These are phyloP conservation scores for Amia ocellicauda DNA, from an alignment of 2,113 vertebrate genomes.

Conservation along the genomic window DNA sequence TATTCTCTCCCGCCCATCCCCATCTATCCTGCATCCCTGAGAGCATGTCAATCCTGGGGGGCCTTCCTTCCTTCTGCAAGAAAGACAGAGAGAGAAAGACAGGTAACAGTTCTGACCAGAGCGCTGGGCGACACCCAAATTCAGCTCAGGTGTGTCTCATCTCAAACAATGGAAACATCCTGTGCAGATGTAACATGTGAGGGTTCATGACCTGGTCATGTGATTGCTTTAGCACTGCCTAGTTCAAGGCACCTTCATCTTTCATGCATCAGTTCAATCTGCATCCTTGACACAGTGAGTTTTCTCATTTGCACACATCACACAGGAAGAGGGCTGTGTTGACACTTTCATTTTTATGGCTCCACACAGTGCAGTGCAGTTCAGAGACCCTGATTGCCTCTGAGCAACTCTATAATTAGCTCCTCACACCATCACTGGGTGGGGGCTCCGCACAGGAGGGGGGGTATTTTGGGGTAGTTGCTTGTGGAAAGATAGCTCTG, in stretches of 20 bases:
- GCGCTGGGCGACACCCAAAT: too few relatives aligned
- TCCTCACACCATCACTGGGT: conserved; percentile 43
- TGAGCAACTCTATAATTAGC: conserved; percentile 68
- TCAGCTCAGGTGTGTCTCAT: too few relatives aligned
- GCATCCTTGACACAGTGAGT: neutral
- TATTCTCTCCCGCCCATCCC: too few relatives aligned
- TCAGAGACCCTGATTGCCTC: conserved; percentile 28
- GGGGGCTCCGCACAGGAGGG: conserved; percentile 22
- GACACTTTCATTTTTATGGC: conserved; percentile 56
- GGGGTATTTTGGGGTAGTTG: neutral
- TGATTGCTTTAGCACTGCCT: too few relatives aligned
- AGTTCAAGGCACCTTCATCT: conserved; percentile 1
- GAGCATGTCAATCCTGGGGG: too few relatives aligned
- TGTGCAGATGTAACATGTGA: too few relatives aligned
- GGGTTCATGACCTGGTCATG: too few relatives aligned
- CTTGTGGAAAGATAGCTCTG: conserved; percentile 14
- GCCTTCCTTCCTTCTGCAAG: too few relatives aligned
- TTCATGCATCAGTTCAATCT: neutral
- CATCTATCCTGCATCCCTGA: too few relatives aligned
- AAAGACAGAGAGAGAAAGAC: too few relatives aligned
- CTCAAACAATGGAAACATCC: too few relatives aligned
- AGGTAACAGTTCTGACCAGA: too few relatives aligned
- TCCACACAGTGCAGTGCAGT: conserved; percentile 16
- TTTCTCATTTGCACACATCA: conserved; percentile 66
- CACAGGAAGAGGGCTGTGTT: conserved; percentile 48